Evolutionary conservation across 2,888 invertebrate genomes (phyloP), one percentile per base, ranked within the genome.

Genomic region (Orthosia gothica): DNA sequence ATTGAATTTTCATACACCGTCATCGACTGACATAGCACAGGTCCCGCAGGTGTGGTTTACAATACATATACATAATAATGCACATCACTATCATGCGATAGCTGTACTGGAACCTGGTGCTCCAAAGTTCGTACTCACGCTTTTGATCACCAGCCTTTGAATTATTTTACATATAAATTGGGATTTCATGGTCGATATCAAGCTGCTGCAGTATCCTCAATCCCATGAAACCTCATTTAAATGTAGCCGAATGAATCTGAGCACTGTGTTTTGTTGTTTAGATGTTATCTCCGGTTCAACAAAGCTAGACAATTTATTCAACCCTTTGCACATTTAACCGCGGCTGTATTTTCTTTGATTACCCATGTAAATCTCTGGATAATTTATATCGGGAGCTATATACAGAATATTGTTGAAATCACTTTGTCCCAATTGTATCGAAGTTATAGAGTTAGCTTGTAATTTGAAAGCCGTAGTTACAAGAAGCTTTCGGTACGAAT

Each of bases 1-100:
- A 82, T 87, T 87, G 77, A 88, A 86, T 85, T 76, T 81, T 85
- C 88, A 85, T 86, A 85, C 88, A 88, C 87, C 80, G 80, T 78
- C 88, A 90, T 90, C 76, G 83, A 88, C 85, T 89, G 91, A 90
- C 91, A 91, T 90, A 89, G 90, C 91, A 89, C 90, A 83, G 84
- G 83, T 79, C 76, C 85, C 73, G 78, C 85, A 89, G 91, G 91
- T 89, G 93, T 92, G 92, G 92, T 90, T 85, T 89, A 87, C 86
- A 87, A 86, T 85, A 90, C 88, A 89, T 88, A 89, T 87, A 78
- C 76, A 83, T 83, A 87, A 86, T 87, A 84, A 82, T 90, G 91
- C 93, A 94, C 93, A 62, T 87, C 88, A 89, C 88, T 87, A 88
- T 90, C 91, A 90, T 89, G 68, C 82, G 75, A 76, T 79, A 80